Conservation (phyloP, 2,113 vertebrate species). For the Pseudorectes ferrugineus region DNA sequence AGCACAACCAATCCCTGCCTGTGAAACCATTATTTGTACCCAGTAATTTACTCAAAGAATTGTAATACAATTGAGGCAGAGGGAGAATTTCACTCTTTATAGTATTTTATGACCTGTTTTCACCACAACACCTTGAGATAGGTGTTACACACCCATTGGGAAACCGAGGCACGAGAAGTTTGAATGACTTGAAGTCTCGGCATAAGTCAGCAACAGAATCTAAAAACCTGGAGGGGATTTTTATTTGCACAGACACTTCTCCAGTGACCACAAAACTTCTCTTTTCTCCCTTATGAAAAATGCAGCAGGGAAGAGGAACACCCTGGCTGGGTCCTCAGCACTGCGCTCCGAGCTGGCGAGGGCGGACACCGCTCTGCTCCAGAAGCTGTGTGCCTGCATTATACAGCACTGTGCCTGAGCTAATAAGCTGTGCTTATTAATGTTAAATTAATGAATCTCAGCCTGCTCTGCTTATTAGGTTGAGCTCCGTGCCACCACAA, state of each 20-base stretch:
- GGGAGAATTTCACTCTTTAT: background rate
- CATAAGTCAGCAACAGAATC: background rate
- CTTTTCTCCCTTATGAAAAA: background rate
- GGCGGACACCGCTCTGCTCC: background rate
- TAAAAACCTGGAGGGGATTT: background rate
- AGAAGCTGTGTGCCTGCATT: conserved; percentile 33
- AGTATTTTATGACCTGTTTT: background rate
- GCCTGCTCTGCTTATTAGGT: conserved; percentile 65
- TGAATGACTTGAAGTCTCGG: background rate
- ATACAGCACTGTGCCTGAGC: conserved; percentile 33
- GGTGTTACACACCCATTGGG: background rate
- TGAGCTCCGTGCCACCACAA: conserved; percentile 50
- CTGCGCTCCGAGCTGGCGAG: background rate
- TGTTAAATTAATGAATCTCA: conserved; percentile 69
- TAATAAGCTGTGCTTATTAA: conserved; percentile 67
- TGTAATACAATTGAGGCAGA: background rate
- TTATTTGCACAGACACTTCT: background rate
- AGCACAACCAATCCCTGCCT: background rate
- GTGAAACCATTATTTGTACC: background rate
- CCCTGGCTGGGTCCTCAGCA: background rate
- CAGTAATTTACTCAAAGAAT: background rate
- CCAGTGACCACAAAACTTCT: background rate
- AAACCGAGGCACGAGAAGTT: background rate
- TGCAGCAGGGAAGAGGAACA: background rate
- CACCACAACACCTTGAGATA: background rate